Evolutionary conservation across 2,113 vertebrate species (phyloP).

Genomic region (Coptodon rendalli): DNA sequence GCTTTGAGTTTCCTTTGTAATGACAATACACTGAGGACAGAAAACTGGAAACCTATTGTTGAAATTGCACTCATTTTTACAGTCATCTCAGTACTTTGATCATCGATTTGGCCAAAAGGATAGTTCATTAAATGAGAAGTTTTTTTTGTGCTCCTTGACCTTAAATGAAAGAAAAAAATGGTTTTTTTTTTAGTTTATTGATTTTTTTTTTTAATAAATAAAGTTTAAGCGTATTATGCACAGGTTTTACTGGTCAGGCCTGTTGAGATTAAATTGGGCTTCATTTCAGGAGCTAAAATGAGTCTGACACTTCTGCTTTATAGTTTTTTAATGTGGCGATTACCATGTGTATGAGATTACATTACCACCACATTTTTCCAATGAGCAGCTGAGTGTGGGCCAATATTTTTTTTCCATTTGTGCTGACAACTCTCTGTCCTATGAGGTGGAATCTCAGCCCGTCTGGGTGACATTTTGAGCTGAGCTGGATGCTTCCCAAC

Average conservation of each 20-base stretch:
- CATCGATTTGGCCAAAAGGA: not conserved
- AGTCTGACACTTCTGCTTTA: not conserved
- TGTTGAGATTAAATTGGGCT: not conserved
- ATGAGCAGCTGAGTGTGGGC: not conserved
- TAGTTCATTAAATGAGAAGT: not conserved
- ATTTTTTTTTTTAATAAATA: not conserved
- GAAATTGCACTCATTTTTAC: not conserved
- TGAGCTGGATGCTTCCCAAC: not conserved
- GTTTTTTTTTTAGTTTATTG: not conserved
- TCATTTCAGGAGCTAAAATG: not conserved
- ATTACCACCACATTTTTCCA: not conserved
- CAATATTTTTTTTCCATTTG: not conserved
- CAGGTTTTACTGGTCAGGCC: not conserved
- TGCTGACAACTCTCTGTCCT: not conserved
- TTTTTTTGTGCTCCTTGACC: not conserved
- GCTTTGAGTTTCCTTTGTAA: not conserved
- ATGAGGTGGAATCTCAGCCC: not conserved
- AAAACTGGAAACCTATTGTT: not conserved
- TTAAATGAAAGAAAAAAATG: not conserved
- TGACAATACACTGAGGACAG: not conserved
- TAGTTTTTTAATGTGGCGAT: not conserved
- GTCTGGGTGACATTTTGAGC: slow-evolving; percentile 1
- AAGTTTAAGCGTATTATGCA: not conserved
- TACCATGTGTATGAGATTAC: not conserved
- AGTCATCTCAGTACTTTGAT: not conserved